Base-by-base conservation (phyloP, 1,140 invertebrate genomes). In the Phenacoccus solenopsis region DNA sequence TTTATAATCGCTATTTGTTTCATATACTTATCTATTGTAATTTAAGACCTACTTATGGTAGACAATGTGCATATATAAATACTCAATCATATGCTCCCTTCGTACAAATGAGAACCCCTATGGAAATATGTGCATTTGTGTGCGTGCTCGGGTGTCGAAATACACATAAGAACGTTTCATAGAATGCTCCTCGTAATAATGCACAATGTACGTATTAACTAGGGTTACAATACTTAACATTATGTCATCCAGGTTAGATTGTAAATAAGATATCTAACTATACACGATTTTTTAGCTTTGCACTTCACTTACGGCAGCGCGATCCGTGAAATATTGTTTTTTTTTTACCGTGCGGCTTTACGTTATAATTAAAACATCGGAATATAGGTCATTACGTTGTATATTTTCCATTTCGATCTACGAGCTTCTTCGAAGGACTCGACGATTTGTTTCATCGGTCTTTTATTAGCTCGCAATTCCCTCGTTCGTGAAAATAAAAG, bases 231-330 rank as follows among this genome's bases (percentile, higher is more conserved):
- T 64, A 64, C 59, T 64, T 64, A 24, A 64, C 59, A 64, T 64
- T 64, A 64, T 64, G 59, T 64, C 59, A 64, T 64, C 59, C 59
- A 64, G 59, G 59, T 64, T 64, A 64, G 59, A 64, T 64, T 64
- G 20, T 64, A 64, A 64, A 64, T 27, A 64, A 64, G 59, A 64
- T 64, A 64, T 64, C 25, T 25, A 64, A 25, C 59, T 27, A 22
- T 22, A 64, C 59, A 64, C 59, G 59, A 64, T 64, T 64, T 64
- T 64, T 64, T 64, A 64, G 59, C 59, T 64, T 64, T 25, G 25
- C 59, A 64, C 59, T 64, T 64, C 59, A 64, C 59, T 64, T 64
- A 27, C 25, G 25, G 21, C 25, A 25, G 21, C 25, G 59, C 21
- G 3, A 64, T 64, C 21, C 22, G 59, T 64, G 25, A 64, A 27